Evolutionary conservation across 2,888 invertebrate species (phyloP).

Genomic region (Thalpophila matura): DNA sequence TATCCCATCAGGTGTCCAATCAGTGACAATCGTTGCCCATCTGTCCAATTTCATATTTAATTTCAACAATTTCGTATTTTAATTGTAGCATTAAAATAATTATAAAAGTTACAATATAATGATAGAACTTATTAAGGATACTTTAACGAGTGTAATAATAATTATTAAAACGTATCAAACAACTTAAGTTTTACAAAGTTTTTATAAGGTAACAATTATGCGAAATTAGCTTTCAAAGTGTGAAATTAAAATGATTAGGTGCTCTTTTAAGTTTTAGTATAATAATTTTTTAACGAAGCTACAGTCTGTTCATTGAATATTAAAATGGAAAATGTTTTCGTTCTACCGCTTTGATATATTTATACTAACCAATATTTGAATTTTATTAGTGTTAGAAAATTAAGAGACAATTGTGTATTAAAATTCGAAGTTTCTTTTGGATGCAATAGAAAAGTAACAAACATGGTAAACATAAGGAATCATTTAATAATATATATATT

Average conservation of each 20-base stretch:
- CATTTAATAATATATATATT: too few species aligned
- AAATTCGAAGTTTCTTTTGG: not conserved
- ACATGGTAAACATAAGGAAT: too few species aligned
- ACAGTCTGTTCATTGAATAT: slow-evolving; percentile 16
- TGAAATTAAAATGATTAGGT: slow-evolving; percentile 26
- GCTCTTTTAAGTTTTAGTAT: slow-evolving; percentile 23
- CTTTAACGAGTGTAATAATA: slow-evolving; percentile 10
- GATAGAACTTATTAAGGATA: slow-evolving; percentile 10
- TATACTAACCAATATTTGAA: not conserved
- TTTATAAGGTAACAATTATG: slow-evolving; percentile 31
- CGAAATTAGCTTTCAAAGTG: slow-evolving; percentile 37
- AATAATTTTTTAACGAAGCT: slow-evolving; percentile 31
- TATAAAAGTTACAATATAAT: slow-evolving; percentile 35
- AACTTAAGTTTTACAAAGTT: slow-evolving; percentile 14
- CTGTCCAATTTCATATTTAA: slow-evolving; percentile 16
- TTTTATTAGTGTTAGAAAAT: not conserved
- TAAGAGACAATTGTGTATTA: not conserved
- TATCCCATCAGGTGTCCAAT: too few species aligned
- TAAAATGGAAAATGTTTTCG: slow-evolving; percentile 7
- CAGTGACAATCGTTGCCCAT: too few species aligned
- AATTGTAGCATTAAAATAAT: too few species aligned
- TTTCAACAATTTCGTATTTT: too few species aligned
- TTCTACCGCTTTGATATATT: not conserved
- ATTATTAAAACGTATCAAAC: slow-evolving; percentile 23
- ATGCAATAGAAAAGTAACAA: not conserved